These are phyloP conservation scores for Patiria miniata DNA, from an alignment of 35 echinoderm and acorn worm genomes.

Conservation along the genomic window DNA sequence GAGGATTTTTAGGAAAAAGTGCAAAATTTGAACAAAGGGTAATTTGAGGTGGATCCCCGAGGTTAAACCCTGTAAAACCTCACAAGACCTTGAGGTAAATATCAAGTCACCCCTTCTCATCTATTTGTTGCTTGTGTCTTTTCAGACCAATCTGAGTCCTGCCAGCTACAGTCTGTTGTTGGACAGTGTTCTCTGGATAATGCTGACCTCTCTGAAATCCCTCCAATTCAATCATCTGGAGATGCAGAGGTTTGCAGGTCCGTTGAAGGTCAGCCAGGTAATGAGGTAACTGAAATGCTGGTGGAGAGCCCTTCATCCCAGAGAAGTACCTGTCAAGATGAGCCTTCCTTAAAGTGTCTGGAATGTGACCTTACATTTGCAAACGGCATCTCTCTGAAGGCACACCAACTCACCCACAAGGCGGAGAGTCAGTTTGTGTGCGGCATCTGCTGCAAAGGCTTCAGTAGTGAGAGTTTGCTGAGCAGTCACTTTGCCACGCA, in stretches of 20 bases:
- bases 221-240: too few relatives aligned
- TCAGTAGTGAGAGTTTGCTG: not conserved
- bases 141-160: not conserved
- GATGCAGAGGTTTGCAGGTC: not conserved
- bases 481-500: not conserved
- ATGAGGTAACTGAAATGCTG: too few relatives aligned
- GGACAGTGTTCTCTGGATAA: not conserved
- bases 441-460: constrained; percentile 7
- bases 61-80: too few relatives aligned
- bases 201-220: not conserved
- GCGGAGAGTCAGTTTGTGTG: constrained; percentile 16
- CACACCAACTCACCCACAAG: not conserved
- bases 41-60: too few relatives aligned
- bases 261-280: not conserved
- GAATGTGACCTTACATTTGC: constrained; percentile 4
- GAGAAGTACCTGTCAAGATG: not conserved
- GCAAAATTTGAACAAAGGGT: too few relatives aligned
- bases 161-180: not conserved
- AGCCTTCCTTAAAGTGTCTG: not conserved
- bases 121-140: not conserved
- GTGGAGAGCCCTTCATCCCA: not conserved
- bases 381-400: not conserved
- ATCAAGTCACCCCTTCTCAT: too few relatives aligned
- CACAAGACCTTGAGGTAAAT: too few relatives aligned
- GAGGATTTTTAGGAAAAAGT: too few relatives aligned